Evolutionary conservation across 2,113 vertebrate species (phyloP), one percentile per base, ranked within the genome.

Genomic region (Rhombomys opimus): DNA sequence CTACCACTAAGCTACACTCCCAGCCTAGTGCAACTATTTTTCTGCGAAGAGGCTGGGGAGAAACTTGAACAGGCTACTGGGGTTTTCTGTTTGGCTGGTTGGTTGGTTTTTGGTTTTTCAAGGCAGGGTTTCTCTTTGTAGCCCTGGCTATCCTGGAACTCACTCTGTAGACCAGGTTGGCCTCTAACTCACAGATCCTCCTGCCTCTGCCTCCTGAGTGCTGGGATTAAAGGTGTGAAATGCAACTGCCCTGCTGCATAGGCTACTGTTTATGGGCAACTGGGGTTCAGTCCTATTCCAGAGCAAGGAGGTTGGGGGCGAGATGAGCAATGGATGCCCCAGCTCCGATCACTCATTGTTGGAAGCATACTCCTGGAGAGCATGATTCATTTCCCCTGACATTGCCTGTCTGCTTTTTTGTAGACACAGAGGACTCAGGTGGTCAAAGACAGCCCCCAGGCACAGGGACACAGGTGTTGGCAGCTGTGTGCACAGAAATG

Each of bases 391-490:
- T 4, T 67, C 52, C 85, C 75, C 46, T 7, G 20, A 46, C n/a
- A 73, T n/a, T 59, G 77, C 38, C 91, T 61, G 63, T 59, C 30
- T 85, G 52, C 59, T 41, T 13, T 57, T 5, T 13, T 57, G 13
- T 78, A 52, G 22, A 67, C 86, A 93, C 72, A 92, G 70, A 90
- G 50, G 72, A 76, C 78, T 86, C 93, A 92, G 38, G 92, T 57
- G 73, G 57, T 38, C 75, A 57, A 38, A 96, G 65, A 65, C 82
- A 81, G 77, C 59, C 27, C 65, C 41, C 32, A 59, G 76, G 75
- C 46, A 6, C 6, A 32, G 88, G 46, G 88, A 57, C 90, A 35
- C 82, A 78, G 65, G n/a, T 73, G 72, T 76, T 95, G 59, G 61
- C 72, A 95, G 30, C 90, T 94, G 35, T 54, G 18, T 63, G 59